These are phyloP conservation scores for Catagonus wagneri DNA, from an alignment of 2,113 vertebrate genomes.

Conservation along the genomic window DNA sequence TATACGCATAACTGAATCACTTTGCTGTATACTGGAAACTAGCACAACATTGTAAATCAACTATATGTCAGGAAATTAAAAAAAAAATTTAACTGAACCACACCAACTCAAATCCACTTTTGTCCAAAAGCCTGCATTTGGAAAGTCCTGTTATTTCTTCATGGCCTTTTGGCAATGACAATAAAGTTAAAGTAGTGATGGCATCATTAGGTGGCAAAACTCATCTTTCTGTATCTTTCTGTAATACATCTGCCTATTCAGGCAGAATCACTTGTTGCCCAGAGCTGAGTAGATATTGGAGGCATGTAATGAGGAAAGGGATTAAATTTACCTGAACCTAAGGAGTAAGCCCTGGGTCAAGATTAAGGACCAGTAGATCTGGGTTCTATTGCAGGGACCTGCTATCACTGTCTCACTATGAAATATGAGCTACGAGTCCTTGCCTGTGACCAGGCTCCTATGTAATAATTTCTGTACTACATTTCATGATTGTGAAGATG, in stretches of 20 bases:
- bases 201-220: background rate
- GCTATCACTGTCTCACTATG: background rate
- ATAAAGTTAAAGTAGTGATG: background rate
- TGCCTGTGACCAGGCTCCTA: background rate
- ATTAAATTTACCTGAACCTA: background rate
- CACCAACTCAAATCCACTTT: background rate
- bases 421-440: background rate
- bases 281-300: background rate
- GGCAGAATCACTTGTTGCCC: background rate
- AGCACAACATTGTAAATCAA: too few relatives aligned
- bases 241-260: background rate
- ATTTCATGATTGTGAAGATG: background rate
- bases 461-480: background rate
- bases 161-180: background rate
- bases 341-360: background rate
- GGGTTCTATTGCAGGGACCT: background rate
- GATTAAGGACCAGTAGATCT: background rate
- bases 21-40: too few relatives aligned
- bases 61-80: too few relatives aligned
- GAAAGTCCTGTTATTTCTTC: background rate
- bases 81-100: too few relatives aligned
- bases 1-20: too few relatives aligned
- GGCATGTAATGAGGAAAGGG: background rate
- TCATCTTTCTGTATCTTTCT: constrained; percentile 20
- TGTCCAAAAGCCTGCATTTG: background rate